phyloP scores from a whole-genome alignment of 2,888 invertebrate species.

The Diachrysia chrysitis region DNA sequence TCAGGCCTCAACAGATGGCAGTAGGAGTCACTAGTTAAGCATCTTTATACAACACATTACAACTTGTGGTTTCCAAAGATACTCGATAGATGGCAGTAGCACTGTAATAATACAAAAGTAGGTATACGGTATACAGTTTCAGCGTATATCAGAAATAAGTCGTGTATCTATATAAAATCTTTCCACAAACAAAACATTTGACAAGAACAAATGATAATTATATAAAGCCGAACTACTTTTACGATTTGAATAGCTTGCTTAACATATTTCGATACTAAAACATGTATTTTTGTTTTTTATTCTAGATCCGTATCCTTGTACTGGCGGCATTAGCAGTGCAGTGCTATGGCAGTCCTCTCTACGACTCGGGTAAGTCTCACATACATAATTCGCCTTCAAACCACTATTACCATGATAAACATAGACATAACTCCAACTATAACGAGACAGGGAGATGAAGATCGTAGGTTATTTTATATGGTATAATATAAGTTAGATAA shows the following conservation, averaged over 20 bases:
- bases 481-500: no score
- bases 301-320: slow-evolving; percentile 38
- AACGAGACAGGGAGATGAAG: not conserved
- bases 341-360: slow-evolving; percentile 26
- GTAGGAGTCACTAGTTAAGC: not conserved
- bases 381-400: slow-evolving; percentile 16
- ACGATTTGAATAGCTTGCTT: no score
- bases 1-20: not conserved
- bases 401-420: slow-evolving; percentile 8
- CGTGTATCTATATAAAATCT: no score
- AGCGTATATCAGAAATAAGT: no score
- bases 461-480: no score
- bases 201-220: no score
- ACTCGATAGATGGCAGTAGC: not conserved
- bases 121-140: no score
- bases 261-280: no score
- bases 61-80: not conserved
- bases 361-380: slow-evolving; percentile 32
- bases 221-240: no score
- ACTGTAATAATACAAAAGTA: no score
- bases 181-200: no score
- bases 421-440: slow-evolving; percentile 8
- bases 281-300: slow-evolving; percentile 5
- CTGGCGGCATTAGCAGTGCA: slow-evolving; percentile 34
- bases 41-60: not conserved